These are phyloP conservation scores for Escarpia spicata DNA, from an alignment of 2,888 invertebrate genomes.

Conservation along the genomic window DNA sequence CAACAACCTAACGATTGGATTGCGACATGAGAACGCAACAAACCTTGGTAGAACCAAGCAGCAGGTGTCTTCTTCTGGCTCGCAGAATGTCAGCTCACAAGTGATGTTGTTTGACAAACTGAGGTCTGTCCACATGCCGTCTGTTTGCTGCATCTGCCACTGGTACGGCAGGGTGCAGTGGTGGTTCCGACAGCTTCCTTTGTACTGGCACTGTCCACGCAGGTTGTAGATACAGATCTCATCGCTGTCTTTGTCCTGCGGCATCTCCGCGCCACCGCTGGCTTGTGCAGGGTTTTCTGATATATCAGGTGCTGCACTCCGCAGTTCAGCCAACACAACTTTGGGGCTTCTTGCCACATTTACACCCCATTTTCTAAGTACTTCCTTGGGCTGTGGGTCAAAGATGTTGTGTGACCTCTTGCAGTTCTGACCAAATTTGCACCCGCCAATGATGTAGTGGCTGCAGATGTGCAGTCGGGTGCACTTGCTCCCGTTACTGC, in stretches of 20 bases:
- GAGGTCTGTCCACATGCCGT: slow-evolving; percentile 14
- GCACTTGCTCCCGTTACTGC: slow-evolving; percentile 33
- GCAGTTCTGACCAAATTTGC: slow-evolving; percentile 32
- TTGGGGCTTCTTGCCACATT: slow-evolving; percentile 27
- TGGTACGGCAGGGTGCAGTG: slow-evolving; percentile 29
- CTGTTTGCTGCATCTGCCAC: slow-evolving; percentile 28
- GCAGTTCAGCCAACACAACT: slow-evolving; percentile 23
- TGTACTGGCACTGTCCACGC: slow-evolving; percentile 25
- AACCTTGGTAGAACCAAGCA: neutral
- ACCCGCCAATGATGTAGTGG: slow-evolving; percentile 26
- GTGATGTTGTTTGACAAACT: neutral
- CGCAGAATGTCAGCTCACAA: slow-evolving; percentile 26
- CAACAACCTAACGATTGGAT: too few species aligned
- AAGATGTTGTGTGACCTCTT: slow-evolving; percentile 35
- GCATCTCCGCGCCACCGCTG: neutral
- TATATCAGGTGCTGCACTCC: neutral
- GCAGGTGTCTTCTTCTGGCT: slow-evolving; percentile 17
- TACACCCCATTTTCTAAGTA: slow-evolving; percentile 27
- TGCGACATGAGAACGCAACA: neutral
- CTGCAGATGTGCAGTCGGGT: slow-evolving; percentile 37
- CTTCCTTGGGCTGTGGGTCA: slow-evolving; percentile 28
- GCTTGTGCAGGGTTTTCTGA: neutral
- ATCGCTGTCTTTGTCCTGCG: neutral
- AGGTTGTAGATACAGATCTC: slow-evolving; percentile 18
- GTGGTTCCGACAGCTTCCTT: slow-evolving; percentile 21